Base-by-base conservation (phyloP, 2,888 invertebrate genomes). In the Piscicola geometra region DNA sequence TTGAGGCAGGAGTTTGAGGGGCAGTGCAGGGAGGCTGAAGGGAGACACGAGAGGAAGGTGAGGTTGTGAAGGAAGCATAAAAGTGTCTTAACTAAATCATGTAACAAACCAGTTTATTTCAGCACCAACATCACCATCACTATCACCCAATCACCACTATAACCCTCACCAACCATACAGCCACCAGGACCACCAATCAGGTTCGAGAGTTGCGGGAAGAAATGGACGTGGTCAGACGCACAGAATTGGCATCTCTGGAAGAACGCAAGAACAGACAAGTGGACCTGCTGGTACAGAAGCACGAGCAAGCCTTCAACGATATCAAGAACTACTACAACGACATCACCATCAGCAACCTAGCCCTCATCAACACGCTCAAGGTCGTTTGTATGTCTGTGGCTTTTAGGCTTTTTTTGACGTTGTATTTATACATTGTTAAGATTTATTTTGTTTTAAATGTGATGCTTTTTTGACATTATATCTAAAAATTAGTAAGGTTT, bases 241-340 rank as follows among this genome's bases (percentile, higher is more conserved):
- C 85, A 47, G 86, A 87, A 79, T 84, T 86, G 77, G 85, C 86
- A 71, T 93, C 95, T 86, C 90, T 94, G 12, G 94, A 94, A 83
- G 94, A 94, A 83, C 88, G 93, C 64, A 96, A 96, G 86, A 94
- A 94, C 85, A 89, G 90, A 72, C 94, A 94, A 83, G 89, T 95
- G 2, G 89, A 90, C 15, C 90, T 90, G 56, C 86, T 96, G 77
- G 92, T 92, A 79, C 84, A 85, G 80, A 90, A 91, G 82, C 94
- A 97, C 82, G 93, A 93, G 79, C 89, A 89, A 81, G 91, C 93
- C 0, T 93, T 94, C 83, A 89, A 90, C 66, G 93, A 95, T 84
- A 90, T 96, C 87, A 95, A 94, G 85, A 92, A 91, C 85, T 96
- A 95, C 86, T 97, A 95, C 83, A 94, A 94, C 82, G 94, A 95